phyloP scores from a whole-genome alignment of 2,888 invertebrate species.

The Diploptera punctata region DNA sequence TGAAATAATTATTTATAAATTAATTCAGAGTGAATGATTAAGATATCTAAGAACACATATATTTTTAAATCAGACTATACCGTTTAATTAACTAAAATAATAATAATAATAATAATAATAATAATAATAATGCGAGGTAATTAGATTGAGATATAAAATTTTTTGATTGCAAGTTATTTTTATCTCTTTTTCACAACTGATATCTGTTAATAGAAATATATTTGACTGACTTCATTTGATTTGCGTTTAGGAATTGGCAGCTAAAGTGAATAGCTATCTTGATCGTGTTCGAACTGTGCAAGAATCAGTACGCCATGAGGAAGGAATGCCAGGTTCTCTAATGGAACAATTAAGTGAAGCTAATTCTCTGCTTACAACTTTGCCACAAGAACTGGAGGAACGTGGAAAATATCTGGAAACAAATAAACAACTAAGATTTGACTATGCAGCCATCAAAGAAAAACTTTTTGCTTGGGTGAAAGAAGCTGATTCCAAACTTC shows the following conservation, averaged over 20 bases:
- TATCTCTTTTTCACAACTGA: too few species aligned
- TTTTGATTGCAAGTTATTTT: too few species aligned
- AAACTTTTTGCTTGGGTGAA: slow-evolving; percentile 84
- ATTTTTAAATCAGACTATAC: too few species aligned
- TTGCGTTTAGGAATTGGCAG: slow-evolving; percentile 62
- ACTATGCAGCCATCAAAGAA: slow-evolving; percentile 77
- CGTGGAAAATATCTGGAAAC: slow-evolving; percentile 79
- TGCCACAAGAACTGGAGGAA: slow-evolving; percentile 83
- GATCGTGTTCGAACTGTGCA: slow-evolving; percentile 73
- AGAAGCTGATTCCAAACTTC: slow-evolving; percentile 79
- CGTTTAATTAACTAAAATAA: too few species aligned
- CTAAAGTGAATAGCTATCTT: slow-evolving; percentile 73
- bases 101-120: too few species aligned
- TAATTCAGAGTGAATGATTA: too few species aligned
- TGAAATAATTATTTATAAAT: too few species aligned
- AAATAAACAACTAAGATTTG: slow-evolving; percentile 77
- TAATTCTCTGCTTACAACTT: slow-evolving; percentile 74
- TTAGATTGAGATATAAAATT: too few species aligned
- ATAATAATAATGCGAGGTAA: too few species aligned
- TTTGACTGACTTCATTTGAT: too few species aligned
- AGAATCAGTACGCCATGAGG: slow-evolving; percentile 74
- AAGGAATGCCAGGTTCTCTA: slow-evolving; percentile 79
- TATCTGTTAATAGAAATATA: too few species aligned
- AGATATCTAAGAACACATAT: too few species aligned
- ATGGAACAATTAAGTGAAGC: slow-evolving; percentile 87